Base-by-base conservation (phyloP, 2,888 invertebrate genomes). In the Leptopilina syphax region DNA sequence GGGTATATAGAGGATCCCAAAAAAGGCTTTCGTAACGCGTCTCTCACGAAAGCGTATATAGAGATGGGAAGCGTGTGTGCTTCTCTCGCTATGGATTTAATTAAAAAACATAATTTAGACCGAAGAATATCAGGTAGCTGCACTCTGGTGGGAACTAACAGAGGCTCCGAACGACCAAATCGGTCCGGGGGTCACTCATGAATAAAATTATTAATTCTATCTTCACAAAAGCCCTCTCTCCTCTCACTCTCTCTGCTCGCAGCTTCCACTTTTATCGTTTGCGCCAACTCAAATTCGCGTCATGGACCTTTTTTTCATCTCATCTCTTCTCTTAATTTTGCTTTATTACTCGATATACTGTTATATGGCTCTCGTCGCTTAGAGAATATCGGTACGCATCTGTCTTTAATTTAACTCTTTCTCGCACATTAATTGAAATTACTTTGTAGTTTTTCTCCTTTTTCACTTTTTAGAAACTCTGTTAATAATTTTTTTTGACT, bases 91-190 rank as follows among this genome's bases (percentile, higher is more conserved):
- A 90, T 91, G 89, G 90, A 90, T 92, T 92, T 92, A 92, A 92
- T 92, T 92, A 92, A 92, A 92, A 92, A 92, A 90, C 89, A 91
- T 92, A 92, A 92, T 92, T 91, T 91, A 91, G 88, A 88, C 87
- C 88, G 88, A 86, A 88, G 88, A 88, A 86, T 90, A 91, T 89
- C 90, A 90, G 91, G 91, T 91, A 91, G 91, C 91, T 86, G 84
- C 66, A 79, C 81, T 83, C 81, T 83, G 83, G 89, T 91, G 91
- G 91, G 91, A 92, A 91, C 91, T 88, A 86, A 87, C 88, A 85
- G 84, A 85, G 86, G 83, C 82, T 82, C 80, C 80, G 76, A 77
- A 81, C 83, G 81, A 80, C 81, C 83, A 78, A 79, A 82, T 84
- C 84, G 85, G 86, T 87, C 88, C 83, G 83, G 85, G 86, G 87